These are phyloP conservation scores for Pyralis farinalis DNA, from an alignment of 2,888 invertebrate genomes.

Conservation along the genomic window DNA sequence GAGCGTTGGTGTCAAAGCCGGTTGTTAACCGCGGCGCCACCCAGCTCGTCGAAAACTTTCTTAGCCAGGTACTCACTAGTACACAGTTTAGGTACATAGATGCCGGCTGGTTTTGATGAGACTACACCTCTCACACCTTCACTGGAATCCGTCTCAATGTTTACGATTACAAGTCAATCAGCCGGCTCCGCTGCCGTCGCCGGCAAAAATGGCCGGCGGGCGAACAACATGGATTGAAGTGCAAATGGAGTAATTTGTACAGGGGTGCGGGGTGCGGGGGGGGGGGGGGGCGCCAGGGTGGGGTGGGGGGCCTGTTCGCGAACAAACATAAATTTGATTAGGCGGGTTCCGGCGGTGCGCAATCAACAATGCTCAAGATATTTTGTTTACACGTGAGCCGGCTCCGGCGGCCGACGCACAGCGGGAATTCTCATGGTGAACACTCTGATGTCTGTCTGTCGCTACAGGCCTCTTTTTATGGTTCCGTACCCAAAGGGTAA, in stretches of 20 bases:
- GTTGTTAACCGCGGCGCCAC: too few species aligned
- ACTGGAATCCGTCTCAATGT: slow-evolving; percentile 11
- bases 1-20: too few species aligned
- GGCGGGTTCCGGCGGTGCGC: slow-evolving; percentile 59
- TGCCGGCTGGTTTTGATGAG: too few species aligned
- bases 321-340: slow-evolving; percentile 76
- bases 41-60: too few species aligned
- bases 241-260: slow-evolving; percentile 73
- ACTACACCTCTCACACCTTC: too few species aligned
- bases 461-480: too few species aligned
- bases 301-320: slow-evolving; percentile 39
- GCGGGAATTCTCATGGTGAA: too few species aligned
- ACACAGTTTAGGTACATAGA: too few species aligned
- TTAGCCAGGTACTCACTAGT: too few species aligned
- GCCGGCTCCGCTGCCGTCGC: slow-evolving; percentile 24
- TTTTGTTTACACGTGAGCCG: slow-evolving; percentile 51
- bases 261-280: slow-evolving; percentile 23
- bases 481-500: too few species aligned
- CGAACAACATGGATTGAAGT: slow-evolving; percentile 76
- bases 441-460: too few species aligned
- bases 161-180: slow-evolving; percentile 36
- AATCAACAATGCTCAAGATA: slow-evolving; percentile 53
- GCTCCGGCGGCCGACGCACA: too few species aligned
- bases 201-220: slow-evolving; percentile 72
- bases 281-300: slow-evolving; percentile 12